A percentile compares a stretch with the other conserved stretches of the same genome.
Evolutionary conservation across 2,113 vertebrate genomes (phyloP).

Genomic region (Forbesichthys agassizii): DNA sequence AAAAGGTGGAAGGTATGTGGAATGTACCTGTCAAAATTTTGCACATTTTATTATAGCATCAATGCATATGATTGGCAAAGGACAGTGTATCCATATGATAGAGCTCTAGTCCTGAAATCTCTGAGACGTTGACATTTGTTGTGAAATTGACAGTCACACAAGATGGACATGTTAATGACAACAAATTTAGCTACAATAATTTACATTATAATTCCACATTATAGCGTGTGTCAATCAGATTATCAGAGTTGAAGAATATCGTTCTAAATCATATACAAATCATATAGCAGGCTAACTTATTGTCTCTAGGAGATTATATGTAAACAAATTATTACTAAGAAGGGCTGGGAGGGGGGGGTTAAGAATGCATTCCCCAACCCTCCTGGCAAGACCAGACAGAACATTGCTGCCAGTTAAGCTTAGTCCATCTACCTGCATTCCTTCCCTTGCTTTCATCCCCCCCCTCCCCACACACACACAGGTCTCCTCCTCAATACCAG

Average conservation of each 20-base stretch:
- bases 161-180: no score
- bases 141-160: no score
- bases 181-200: no score
- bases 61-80: background rate
- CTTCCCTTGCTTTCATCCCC: slow-evolving; percentile 18
- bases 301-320: background rate
- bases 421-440: slow-evolving; percentile 53
- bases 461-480: background rate
- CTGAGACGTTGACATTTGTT: no score
- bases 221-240: no score
- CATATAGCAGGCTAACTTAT: no score
- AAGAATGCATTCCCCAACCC: slow-evolving; percentile 31
- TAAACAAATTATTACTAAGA: slow-evolving; percentile 27
- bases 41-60: no score
- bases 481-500: background rate
- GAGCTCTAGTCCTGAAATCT: background rate
- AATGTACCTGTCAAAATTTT: no score
- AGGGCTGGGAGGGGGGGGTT: slow-evolving; percentile 12
- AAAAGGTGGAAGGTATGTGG: no score
- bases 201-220: no score
- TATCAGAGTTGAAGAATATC: no score
- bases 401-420: slow-evolving; percentile 31
- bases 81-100: background rate
- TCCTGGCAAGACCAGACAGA: slow-evolving; percentile 52
- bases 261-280: no score